Evolutionary conservation across 2,888 invertebrate genomes (phyloP).

Genomic region (Cantharis rufa): DNA sequence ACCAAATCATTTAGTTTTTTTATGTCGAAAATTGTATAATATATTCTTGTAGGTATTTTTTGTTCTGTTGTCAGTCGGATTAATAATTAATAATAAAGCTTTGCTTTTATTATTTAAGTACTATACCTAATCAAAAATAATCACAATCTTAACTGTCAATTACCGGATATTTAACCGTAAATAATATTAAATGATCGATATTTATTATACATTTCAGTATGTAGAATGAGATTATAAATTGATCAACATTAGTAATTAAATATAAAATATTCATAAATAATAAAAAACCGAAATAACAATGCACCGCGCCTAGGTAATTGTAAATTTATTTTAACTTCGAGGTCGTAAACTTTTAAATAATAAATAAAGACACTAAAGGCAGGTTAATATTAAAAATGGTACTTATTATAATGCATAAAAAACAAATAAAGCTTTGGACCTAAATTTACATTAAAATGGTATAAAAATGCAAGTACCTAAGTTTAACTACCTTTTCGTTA

Average conservation of each 20-base stretch:
- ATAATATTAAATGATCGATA: neutral
- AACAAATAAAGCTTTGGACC: neutral
- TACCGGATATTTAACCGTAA: neutral
- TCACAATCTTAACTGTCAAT: neutral
- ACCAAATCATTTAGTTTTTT: no score
- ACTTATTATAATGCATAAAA: neutral
- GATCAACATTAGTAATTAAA: neutral
- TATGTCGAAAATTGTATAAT: no score
- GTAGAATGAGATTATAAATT: neutral
- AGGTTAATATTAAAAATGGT: neutral
- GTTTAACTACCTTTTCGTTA: neutral
- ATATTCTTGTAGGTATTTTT: no score
- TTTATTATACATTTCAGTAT: neutral
- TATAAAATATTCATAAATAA: neutral
- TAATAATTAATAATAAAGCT: no score
- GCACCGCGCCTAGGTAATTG: neutral
- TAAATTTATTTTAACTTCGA: neutral
- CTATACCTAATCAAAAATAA: no score
- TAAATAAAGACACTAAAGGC: neutral
- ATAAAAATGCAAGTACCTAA: neutral
- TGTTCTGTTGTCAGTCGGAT: no score
- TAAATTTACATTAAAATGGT: neutral
- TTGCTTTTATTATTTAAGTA: no score
- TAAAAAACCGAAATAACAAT: neutral
- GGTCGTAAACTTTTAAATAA: neutral